Evolutionary conservation across 2,113 vertebrate species (phyloP).

Genomic region (Ophthalmolycus amberensis): DNA sequence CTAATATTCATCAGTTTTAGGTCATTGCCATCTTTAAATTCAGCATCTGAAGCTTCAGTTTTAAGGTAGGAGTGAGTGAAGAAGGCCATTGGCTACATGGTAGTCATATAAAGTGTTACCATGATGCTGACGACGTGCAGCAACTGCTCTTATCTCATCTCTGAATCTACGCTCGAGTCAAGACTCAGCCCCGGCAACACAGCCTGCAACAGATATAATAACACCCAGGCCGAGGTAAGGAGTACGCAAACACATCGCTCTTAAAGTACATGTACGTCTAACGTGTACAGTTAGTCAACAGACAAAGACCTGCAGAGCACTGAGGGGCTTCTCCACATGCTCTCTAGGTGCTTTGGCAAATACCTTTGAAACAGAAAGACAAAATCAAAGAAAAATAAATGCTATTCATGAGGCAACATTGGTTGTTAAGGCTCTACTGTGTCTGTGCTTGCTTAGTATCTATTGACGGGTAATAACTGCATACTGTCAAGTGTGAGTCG

Average conservation of each 20-base stretch:
- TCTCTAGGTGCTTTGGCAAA: constrained; percentile 90
- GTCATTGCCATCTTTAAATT: not conserved
- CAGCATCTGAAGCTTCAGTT: constrained; percentile 1
- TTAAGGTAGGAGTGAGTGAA: not conserved
- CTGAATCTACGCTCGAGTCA: constrained; percentile 39
- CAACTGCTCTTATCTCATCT: not conserved
- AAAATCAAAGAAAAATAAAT: constrained; percentile 78
- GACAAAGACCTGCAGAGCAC: constrained; percentile 66
- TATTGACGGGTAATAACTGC: constrained; percentile 80
- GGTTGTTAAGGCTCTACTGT: constrained; percentile 97
- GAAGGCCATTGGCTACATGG: not conserved
- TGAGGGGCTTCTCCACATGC: constrained; percentile 36
- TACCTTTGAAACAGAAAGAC: constrained; percentile 63
- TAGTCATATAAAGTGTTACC: not conserved
- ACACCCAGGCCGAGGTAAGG: constrained; percentile 60
- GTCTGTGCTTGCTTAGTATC: constrained; percentile 88
- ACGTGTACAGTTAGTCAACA: constrained; percentile 60
- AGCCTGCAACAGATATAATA: constrained; percentile 28
- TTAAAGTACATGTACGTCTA: constrained; percentile 38
- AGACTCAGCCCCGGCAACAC: constrained; percentile 57
- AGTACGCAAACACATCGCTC: constrained; percentile 49
- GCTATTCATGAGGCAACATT: constrained; percentile 92
- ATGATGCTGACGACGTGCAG: not conserved
- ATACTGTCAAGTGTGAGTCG: constrained; percentile 81
- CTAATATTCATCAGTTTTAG: not conserved